Evolutionary conservation across 2,888 invertebrate genomes (phyloP).

Genomic region (Tipula lateralis): DNA sequence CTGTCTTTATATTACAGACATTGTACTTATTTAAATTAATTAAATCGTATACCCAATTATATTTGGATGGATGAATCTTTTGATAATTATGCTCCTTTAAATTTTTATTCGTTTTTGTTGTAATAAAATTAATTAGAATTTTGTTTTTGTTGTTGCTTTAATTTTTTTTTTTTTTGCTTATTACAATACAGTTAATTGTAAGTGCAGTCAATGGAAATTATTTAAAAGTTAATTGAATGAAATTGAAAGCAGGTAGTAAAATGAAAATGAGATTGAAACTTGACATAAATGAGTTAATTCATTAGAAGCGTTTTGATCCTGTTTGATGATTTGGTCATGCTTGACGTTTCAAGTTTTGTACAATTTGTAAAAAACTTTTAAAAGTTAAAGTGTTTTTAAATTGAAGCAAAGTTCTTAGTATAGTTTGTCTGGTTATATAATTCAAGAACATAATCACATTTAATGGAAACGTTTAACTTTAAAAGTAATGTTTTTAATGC

Average conservation of each 20-base stretch:
- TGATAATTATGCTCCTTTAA: background rate
- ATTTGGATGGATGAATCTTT: background rate
- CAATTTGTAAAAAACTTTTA: too few species aligned
- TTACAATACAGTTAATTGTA: background rate
- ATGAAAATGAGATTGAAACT: background rate
- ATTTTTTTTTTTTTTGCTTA: background rate
- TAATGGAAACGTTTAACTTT: too few species aligned
- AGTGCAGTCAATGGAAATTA: background rate
- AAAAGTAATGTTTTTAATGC: too few species aligned
- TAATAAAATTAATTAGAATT: background rate
- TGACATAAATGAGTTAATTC: background rate
- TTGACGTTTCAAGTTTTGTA: too few species aligned
- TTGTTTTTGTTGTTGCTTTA: background rate
- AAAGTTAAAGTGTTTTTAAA: too few species aligned
- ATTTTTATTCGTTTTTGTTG: background rate
- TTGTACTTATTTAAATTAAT: background rate
- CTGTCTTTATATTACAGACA: background rate
- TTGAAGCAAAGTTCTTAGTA: too few species aligned
- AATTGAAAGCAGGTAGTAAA: background rate
- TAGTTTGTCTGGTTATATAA: too few species aligned
- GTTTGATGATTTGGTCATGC: too few species aligned
- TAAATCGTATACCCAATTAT: conserved; percentile 7
- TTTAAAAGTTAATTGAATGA: conserved; percentile 24
- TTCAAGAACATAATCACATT: too few species aligned
- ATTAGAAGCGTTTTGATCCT: background rate